Evolutionary conservation across 35 echinoderm and acorn worm genomes (phyloP).

Genomic region (Apostichopus parvimensis): DNA sequence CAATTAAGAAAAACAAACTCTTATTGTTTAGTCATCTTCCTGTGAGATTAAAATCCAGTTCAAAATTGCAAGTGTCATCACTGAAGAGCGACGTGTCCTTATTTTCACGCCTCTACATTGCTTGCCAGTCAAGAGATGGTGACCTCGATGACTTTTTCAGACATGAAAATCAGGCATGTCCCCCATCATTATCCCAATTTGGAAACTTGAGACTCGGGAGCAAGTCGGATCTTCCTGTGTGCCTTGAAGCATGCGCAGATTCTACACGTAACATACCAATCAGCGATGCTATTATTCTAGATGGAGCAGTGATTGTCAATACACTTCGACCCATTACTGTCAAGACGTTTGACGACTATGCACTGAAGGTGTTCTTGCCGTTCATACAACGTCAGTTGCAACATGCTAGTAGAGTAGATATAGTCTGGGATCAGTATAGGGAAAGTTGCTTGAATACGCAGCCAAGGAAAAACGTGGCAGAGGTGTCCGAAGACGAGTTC

Average conservation of each 20-base stretch:
- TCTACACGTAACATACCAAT: conserved; percentile 6
- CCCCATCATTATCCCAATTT: neutral
- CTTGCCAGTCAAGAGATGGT: conserved; percentile 38
- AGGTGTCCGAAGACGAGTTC: conserved; percentile 43
- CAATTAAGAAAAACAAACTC: neutral
- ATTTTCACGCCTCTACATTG: conserved; percentile 54
- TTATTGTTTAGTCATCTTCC: conserved; percentile 41
- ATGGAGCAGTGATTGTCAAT: conserved; percentile 54
- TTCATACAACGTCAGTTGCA: conserved; percentile 10
- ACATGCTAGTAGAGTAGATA: neutral
- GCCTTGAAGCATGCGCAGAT: conserved; percentile 24
- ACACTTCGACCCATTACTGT: conserved; percentile 27
- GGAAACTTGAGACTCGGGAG: neutral
- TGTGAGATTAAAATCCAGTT: neutral
- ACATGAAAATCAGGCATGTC: conserved; percentile 42
- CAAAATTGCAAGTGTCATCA: neutral
- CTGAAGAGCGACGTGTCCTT: conserved; percentile 54
- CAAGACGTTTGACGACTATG: conserved; percentile 65
- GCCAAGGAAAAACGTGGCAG: conserved; percentile 59
- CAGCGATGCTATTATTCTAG: conserved; percentile 28
- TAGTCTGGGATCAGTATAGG: conserved; percentile 47
- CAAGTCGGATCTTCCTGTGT: conserved; percentile 49
- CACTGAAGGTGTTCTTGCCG: conserved; percentile 51
- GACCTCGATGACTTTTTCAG: conserved; percentile 49
- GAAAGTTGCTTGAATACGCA: conserved; percentile 22